Percentiles rank a stretch among this genome's conserved stretches.
phyloP scores from a whole-genome alignment of 2,888 invertebrate genomes.

The Amblyjoppa proteus region DNA sequence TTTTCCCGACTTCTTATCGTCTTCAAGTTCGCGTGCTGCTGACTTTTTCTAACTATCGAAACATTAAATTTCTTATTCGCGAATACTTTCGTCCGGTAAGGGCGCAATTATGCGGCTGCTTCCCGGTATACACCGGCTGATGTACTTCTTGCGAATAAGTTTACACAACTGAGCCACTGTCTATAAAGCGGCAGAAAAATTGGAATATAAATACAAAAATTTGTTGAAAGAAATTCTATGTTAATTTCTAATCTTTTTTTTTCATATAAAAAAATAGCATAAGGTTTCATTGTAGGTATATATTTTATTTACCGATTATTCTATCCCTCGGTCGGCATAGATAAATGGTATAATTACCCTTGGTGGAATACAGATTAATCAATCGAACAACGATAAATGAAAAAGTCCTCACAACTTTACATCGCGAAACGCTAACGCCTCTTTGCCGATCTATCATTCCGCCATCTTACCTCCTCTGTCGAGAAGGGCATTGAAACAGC shows the following conservation, averaged over 20 bases:
- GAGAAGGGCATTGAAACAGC: conserved; percentile 56
- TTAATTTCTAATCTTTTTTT: background rate
- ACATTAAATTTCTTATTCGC: conserved; percentile 63
- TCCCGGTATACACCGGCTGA: conserved; percentile 42
- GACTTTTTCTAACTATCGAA: conserved; percentile 61
- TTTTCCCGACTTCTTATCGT: conserved; percentile 39
- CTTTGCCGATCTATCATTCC: conserved; percentile 31
- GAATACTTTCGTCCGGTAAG: conserved; percentile 61
- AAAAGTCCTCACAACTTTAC: background rate
- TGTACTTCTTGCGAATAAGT: conserved; percentile 50
- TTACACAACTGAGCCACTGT: background rate
- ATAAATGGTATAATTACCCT: conserved; percentile 42
- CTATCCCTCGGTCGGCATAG: conserved; percentile 15
- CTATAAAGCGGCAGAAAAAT: background rate
- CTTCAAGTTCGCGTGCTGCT: conserved; percentile 31
- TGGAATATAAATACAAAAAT: background rate
- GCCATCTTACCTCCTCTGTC: conserved; percentile 71
- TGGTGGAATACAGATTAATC: conserved; percentile 39
- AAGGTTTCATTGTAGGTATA: background rate
- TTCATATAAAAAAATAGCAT: background rate
- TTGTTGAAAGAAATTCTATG: background rate
- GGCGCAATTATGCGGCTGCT: conserved; percentile 65
- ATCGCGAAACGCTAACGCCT: background rate
- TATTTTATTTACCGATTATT: background rate
- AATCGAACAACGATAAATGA: conserved; percentile 5